Evolutionary conservation across 1,140 invertebrate species (phyloP), one percentile per base, ranked within the genome.

Genomic region (Coenobita brevimanus): DNA sequence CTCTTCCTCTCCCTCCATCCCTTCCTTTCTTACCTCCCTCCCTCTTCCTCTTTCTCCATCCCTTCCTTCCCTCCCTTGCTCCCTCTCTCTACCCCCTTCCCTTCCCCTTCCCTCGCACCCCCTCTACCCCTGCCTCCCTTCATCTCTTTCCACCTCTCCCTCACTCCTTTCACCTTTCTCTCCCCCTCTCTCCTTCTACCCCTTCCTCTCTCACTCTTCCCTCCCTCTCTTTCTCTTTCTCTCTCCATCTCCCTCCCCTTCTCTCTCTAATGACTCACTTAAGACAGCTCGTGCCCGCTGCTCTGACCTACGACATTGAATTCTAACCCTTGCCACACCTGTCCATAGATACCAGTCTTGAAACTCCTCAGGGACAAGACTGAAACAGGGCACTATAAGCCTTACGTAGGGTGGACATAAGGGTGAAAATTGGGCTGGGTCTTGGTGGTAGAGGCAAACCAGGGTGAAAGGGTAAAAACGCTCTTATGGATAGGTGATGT

Each of bases 261-360:
- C 0, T 24, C 33, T 27, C 33, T 27, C 83, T 67, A 86, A 78
- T 86, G 73, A 86, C 83, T 86, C 82, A 46, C 73, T 78, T 78
- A 86, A 78, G 73, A 67, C 73, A 62, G 75, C 83, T 86, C 73
- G 83, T 86, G 83, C 73, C 73, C 60, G 46, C 71, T 64, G 15
- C 67, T 24, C 27, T 15, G n/a, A n/a, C 33, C 64, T 62, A 21
- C 27, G 1, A 13, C 43, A 17, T 1, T 0, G 21, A 30, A 41
- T 50, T 36, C 43, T 50, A 21, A 27, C 79, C 33, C 60, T 33
- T 62, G 79, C 33, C 1, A 76, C 33, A 21, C 73, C 46, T 38
- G 21, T 38, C 21, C 73, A 41, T 76, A 21, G 27, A 38, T 33
- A n/a, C 43, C 41, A 41, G 3, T 38, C 38, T 76, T n/a, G 13